Evolutionary conservation across 2,113 vertebrate species (phyloP).

Genomic region (Neotoma lepida): DNA sequence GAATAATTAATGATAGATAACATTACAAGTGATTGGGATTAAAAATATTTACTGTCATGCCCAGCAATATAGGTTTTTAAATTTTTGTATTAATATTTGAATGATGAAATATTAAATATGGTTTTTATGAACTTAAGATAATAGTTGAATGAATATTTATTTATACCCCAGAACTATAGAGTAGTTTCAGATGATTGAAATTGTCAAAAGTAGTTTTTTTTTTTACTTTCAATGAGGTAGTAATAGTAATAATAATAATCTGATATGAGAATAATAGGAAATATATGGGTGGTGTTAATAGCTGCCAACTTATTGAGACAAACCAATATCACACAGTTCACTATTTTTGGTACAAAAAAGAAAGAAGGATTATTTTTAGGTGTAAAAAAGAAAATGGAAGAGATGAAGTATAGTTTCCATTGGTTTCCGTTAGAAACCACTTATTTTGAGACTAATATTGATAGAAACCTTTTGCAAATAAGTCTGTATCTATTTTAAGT

Average conservation of each 20-base stretch:
- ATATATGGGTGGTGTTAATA: not conserved
- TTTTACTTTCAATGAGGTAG: not conserved
- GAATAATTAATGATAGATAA: slow-evolving; percentile 17
- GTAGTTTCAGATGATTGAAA: not conserved
- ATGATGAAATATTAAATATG: slow-evolving; percentile 35
- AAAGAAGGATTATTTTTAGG: slow-evolving; percentile 74
- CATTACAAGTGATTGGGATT: not conserved
- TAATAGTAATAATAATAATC: slow-evolving; percentile 40
- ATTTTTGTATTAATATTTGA: slow-evolving; percentile 27
- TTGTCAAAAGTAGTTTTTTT: slow-evolving; percentile 15
- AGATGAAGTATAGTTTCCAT: slow-evolving; percentile 34
- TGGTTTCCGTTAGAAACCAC: slow-evolving; percentile 62
- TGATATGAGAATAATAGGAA: slow-evolving; percentile 43
- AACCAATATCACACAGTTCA: not conserved
- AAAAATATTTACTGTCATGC: not conserved
- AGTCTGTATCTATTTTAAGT: slow-evolving; percentile 63
- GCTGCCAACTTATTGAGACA: not conserved
- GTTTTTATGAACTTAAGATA: slow-evolving; percentile 10
- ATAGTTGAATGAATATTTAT: slow-evolving; percentile 31
- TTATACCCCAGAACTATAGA: not conserved
- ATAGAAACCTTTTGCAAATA: slow-evolving; percentile 32
- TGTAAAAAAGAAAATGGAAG: not conserved
- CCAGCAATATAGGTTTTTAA: not conserved
- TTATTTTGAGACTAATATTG: slow-evolving; percentile 53
- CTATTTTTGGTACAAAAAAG: slow-evolving; percentile 55